These are phyloP conservation scores for Amblyopsis rosae DNA, from an alignment of 2,113 vertebrate species.

Conservation along the genomic window DNA sequence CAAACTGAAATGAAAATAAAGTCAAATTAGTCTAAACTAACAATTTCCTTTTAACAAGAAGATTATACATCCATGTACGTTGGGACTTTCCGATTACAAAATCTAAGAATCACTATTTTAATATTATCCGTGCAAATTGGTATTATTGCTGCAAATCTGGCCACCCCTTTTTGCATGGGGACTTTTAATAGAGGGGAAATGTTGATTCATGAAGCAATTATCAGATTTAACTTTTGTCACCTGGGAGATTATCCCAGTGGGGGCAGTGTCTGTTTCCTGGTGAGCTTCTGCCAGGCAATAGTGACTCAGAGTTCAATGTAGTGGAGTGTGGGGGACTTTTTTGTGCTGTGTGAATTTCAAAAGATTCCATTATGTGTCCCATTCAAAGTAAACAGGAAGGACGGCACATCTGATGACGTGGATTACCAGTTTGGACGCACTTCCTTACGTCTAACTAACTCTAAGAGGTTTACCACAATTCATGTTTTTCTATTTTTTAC, in stretches of 20 bases:
- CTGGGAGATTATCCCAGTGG: slow-evolving; percentile 46
- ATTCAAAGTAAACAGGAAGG: slow-evolving; percentile 33
- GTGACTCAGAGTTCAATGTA: slow-evolving; percentile 41
- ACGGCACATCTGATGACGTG: slow-evolving; percentile 25
- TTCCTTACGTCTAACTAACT: slow-evolving; percentile 40
- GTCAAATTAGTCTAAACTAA: slow-evolving; percentile 9
- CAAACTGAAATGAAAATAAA: slow-evolving; percentile 33
- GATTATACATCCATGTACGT: slow-evolving; percentile 21
- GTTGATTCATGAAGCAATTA: slow-evolving; percentile 33
- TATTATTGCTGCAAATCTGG: slow-evolving; percentile 8
- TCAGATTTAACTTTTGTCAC: slow-evolving; percentile 41
- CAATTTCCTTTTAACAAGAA: slow-evolving; percentile 30
- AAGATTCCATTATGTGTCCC: slow-evolving; percentile 31
- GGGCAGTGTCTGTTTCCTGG: slow-evolving; percentile 44
- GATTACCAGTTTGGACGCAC: slow-evolving; percentile 33
- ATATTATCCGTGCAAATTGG: slow-evolving; percentile 11
- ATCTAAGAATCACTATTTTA: slow-evolving; percentile 27
- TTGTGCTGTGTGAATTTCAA: slow-evolving; percentile 25
- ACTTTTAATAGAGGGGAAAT: slow-evolving; percentile 22
- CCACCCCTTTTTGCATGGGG: slow-evolving; percentile 36
- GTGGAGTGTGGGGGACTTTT: slow-evolving; percentile 43
- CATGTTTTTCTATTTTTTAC: slow-evolving; percentile 30
- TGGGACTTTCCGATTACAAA: slow-evolving; percentile 49
- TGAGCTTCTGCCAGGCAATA: slow-evolving; percentile 46
- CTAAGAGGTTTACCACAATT: slow-evolving; percentile 26